Evolutionary conservation across 2,888 invertebrate species (phyloP), one percentile per base, ranked within the genome.

Genomic region (Lampropteryx suffumata): DNA sequence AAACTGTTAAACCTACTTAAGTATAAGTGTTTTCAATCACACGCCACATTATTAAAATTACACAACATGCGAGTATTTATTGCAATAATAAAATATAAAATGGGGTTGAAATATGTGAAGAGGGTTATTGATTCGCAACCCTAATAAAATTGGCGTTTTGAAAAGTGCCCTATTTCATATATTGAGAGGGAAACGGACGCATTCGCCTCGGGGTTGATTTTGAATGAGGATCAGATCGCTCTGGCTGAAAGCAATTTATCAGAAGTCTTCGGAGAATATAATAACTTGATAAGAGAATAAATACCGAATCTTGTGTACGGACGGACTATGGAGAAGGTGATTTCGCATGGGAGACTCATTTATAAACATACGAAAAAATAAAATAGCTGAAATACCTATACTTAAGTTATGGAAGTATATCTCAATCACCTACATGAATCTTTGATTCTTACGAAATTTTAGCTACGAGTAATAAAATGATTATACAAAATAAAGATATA

Each of bases 141-240:
- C 87, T 79, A 79, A 85, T 85, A 85, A 85, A 86, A 82, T 79
- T 79, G 79, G 76, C 76, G 75, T 78, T 79, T 79, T 73, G 78
- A 78, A 69, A 79, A 69, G 65, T 73, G 71, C 78, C 82, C 84
- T 77, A 76, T 76, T 79, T 79, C 78, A 79, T 79, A 79, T 72
- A 76, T 76, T 73, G 76, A 73, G 73, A 79, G 80, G 76, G 79
- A 73, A 71, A 71, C 66, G 64, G 55, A 55, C 64, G 55, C 64
- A 69, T 69, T 73, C 65, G 74, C 76, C 73, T 70, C 69, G 69
- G 75, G 82, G 73, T 71, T 74, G 71, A 67, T 71, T 70, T 65
- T 70, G 69, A 74, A 73, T 71, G 69, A 69, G 72, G 71, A 78
- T 76, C 71, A 67, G 69, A 55, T 75, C 76, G 72, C 73, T 74